Evolutionary conservation across 2,113 vertebrate genomes (phyloP).

Genomic region (Nibea coibor): DNA sequence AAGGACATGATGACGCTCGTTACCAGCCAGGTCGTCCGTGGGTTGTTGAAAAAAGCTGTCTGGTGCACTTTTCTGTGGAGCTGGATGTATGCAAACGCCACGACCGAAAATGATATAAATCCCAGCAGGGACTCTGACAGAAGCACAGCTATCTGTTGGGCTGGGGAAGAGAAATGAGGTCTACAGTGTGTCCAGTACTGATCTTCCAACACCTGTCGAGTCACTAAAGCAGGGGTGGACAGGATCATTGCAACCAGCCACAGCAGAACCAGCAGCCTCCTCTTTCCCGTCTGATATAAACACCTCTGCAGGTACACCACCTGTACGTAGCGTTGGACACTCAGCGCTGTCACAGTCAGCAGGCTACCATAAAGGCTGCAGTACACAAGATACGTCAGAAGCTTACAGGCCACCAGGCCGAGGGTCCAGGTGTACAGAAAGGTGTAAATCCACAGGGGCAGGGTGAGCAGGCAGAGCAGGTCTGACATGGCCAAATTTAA

Average conservation of each 20-base stretch:
- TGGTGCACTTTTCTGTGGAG: conserved; percentile 30
- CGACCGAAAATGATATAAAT: not conserved
- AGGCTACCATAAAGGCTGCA: conserved; percentile 22
- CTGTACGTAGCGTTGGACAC: conserved; percentile 52
- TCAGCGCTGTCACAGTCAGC: conserved; percentile 42
- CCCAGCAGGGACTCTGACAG: conserved; percentile 22
- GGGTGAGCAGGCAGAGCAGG: conserved; percentile 33
- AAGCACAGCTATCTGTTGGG: conserved; percentile 7
- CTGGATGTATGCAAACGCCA: conserved; percentile 34
- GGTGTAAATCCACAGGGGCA: conserved; percentile 49
- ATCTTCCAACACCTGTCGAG: not conserved
- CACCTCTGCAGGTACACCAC: conserved; percentile 15
- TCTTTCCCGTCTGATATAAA: not conserved
- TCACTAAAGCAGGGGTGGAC: conserved; percentile 18
- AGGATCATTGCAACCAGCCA: conserved; percentile 32
- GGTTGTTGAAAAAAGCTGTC: conserved; percentile 39
- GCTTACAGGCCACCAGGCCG: conserved; percentile 27
- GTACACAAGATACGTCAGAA: not conserved
- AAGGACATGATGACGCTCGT: conserved; percentile 27
- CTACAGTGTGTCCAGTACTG: accelerated
- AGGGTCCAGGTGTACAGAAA: conserved; percentile 24
- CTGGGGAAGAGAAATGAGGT: not conserved
- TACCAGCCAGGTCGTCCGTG: conserved; percentile 34
- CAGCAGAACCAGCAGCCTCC: conserved; percentile 30
- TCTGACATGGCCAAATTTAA: conserved; percentile 53